Evolutionary conservation across 2,113 vertebrate genomes (phyloP), one percentile per base, ranked within the genome.

Genomic region (Erythrocercus mccallii): DNA sequence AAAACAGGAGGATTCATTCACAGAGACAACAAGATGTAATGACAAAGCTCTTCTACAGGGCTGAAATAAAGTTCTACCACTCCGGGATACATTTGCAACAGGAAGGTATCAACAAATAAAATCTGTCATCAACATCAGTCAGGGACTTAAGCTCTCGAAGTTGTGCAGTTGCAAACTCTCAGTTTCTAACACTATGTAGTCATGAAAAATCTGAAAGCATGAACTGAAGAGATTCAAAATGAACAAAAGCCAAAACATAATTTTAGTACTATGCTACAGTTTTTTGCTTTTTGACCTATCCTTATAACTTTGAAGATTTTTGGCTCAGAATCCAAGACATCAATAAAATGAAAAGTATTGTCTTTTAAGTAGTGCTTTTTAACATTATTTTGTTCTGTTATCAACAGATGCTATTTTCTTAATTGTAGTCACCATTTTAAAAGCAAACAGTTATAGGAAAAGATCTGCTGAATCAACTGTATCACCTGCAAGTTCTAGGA

Each of bases 1-100:
- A 82, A 87, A 87, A 78, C 17, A 40, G 17, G 17, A 91, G 17
- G 22, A 89, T 57, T 81, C 18, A 66, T 73, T 91, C 56, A 80
- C 1, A 65, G 6, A 87, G 18, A 80, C 50, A 86, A 66, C 1
- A 47, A 68, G 23, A 62, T 37, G 5, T 37, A 72, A 58, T 30
- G 31, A 86, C 37, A 94, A 73, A 81, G 18, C 5, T 54, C 38
- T 83, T 73, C 69, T 38, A n/a, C 15, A 73, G 9, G 17, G 24
- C 31, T 84, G 42, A 84, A 89, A 80, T 28, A 70, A 13, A 65
- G 21, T 81, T 57, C 77, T 73, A 64, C 30, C 27, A 11, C 13
- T 72, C 19, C 16, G 35, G 9, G 19, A 54, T 68, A 11, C 33
- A 71, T 53, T 20, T 61, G 60, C 12, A 73, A 61, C 28, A 54